Conservation (phyloP, 2,797 vertebrate genomes). For the Hephaestus fuliginosus region DNA sequence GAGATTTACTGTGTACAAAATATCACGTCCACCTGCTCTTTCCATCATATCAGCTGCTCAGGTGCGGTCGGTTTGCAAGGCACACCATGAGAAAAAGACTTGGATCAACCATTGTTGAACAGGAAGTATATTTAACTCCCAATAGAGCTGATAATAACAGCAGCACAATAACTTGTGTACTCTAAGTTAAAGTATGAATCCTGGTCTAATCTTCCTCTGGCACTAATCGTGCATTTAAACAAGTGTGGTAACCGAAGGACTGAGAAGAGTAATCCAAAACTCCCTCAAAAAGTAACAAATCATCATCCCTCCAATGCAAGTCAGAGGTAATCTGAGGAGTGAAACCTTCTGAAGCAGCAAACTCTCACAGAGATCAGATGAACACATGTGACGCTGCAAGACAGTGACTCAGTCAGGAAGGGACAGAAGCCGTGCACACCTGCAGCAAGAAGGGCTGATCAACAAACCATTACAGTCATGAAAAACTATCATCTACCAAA, state of each 20-base stretch:
- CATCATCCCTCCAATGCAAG: constrained; percentile 40
- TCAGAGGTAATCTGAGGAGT: constrained; percentile 70
- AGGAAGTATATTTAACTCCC: background rate
- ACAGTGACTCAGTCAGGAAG: constrained; percentile 54
- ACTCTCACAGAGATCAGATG: constrained; percentile 76
- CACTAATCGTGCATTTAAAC: constrained; percentile 17
- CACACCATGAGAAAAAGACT: background rate
- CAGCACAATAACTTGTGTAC: background rate
- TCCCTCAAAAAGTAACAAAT: constrained; percentile 47
- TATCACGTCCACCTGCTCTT: constrained; percentile 3
- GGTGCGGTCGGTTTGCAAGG: background rate
- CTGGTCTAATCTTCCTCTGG: constrained; percentile 11
- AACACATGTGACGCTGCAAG: constrained; percentile 45
- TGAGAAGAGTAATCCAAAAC: constrained; percentile 48
- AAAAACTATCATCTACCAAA: background rate
- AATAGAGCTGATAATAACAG: background rate
- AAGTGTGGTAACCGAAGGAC: constrained; percentile 18
- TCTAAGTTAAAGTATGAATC: constrained; percentile 20
- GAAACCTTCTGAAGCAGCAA: constrained; percentile 55
- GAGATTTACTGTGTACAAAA: constrained; percentile 29
- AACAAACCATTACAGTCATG: constrained; percentile 10
- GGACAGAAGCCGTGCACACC: constrained; percentile 33
- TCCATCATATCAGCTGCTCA: constrained; percentile 2
- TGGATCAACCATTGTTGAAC: background rate
- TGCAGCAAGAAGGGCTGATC: constrained; percentile 22